Conservation (phyloP, 2,888 invertebrate genomes). For the Thysanoteuthis rhombus region DNA sequence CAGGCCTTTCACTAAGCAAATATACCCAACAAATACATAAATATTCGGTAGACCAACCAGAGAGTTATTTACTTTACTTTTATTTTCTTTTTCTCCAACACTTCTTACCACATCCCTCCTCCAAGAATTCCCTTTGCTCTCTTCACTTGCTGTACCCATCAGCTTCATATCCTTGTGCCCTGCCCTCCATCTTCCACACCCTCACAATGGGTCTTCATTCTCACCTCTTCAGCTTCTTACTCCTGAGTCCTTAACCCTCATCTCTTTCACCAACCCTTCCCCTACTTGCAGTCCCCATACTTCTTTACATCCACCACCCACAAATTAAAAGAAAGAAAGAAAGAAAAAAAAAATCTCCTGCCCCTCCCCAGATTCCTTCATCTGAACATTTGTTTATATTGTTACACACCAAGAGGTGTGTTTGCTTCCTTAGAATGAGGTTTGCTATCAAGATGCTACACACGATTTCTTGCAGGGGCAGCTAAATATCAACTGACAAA, state of each 20-base stretch:
- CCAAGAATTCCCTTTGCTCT: neutral
- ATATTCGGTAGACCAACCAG: neutral
- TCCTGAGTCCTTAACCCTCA: neutral
- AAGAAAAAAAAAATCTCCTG: neutral
- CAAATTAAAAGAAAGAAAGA: neutral
- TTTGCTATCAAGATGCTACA: neutral
- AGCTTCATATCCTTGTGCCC: neutral
- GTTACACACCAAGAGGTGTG: neutral
- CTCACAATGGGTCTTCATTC: neutral
- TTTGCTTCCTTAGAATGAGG: neutral
- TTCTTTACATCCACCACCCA: neutral
- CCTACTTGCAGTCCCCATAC: neutral
- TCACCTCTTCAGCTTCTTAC: neutral
- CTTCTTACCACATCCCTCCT: neutral
- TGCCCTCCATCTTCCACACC: too few relatives aligned
- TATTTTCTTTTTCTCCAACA: neutral
- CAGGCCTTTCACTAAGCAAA: neutral
- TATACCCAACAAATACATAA: neutral
- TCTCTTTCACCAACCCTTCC: neutral
- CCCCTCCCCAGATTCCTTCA: neutral
- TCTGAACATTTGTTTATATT: neutral
- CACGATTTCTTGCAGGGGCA: neutral
- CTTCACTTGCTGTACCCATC: neutral
- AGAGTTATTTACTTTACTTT: neutral
- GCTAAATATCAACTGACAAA: neutral